Base-by-base conservation (phyloP, 2,888 invertebrate genomes). In the Sussaba pulchella region DNA sequence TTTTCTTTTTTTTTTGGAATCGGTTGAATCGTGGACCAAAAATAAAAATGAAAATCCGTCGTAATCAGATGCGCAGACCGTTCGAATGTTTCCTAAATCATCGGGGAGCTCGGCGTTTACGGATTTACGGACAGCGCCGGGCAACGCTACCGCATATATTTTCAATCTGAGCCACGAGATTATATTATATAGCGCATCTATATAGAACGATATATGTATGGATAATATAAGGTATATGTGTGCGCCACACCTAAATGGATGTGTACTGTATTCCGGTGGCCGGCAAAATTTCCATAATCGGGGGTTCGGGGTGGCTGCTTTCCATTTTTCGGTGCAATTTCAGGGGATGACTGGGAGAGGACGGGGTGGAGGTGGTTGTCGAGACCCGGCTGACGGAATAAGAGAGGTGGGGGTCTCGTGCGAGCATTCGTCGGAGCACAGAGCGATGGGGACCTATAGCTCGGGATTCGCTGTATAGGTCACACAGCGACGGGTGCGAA, bases 321-420 rank as follows among this genome's bases (percentile, higher is more conserved):
- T 72, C 77, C 67, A 80, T 82, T 83, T 83, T 83, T 82, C 75
- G 70, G 70, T 80, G 78, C 75, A 82, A 83, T 83, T 83, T 82
- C 64, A 64, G 61, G 71, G 67, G 77, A 61, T 26, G 63, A 54
- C 45, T 21, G 59, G 72, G 64, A 26, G 52, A 14, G 36, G 10
- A 6, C 19, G 19, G 10, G 57, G 14, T 14, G 31, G 57, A 14
- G 17, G 17, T 31, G 2, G 31, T 31, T 31, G 31, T 31, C 31
- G 31, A 6, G 31, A 31, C 31, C 43, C 10, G 43, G n/a, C n/a
- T n/a, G n/a, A n/a, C n/a, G n/a, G n/a, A n/a, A 43, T 43, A 10
- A 3, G 59, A 17, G 59, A 21, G 8, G 52, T 14, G 17, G 54
- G 31, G 5, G 57, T 54, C 66, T 31, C 80, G 71, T 71, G 77